phyloP scores from a whole-genome alignment of 1,140 invertebrate genomes.

The Mya arenaria region DNA sequence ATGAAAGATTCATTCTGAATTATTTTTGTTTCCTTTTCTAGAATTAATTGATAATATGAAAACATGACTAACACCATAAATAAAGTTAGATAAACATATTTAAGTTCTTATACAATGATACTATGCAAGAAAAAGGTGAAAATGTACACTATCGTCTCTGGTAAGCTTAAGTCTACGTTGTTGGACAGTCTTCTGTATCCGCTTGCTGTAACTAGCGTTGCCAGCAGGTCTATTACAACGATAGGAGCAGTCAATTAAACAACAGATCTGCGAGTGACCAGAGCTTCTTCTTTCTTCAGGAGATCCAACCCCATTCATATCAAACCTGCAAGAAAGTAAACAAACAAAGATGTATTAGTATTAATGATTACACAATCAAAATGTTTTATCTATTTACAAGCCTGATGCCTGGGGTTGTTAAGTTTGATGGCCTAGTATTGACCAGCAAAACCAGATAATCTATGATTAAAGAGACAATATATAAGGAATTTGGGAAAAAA shows the following conservation, averaged over 20 bases:
- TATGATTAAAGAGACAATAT: no score
- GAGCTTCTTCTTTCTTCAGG: conserved; percentile 75
- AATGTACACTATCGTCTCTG: conserved; percentile 87
- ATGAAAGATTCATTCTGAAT: no score
- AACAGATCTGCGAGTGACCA: conserved; percentile 92
- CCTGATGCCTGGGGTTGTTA: no score
- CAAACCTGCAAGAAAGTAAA: no score
- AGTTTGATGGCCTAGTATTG: no score
- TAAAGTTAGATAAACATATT: background rate
- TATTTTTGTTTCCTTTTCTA: background rate
- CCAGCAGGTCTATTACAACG: conserved; percentile 93
- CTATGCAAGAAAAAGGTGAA: background rate
- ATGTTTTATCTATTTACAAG: no score
- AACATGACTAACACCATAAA: background rate
- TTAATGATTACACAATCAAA: no score
- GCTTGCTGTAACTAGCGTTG: conserved; percentile 97
- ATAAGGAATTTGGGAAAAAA: no score
- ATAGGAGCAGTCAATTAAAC: conserved; percentile 94
- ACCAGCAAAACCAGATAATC: no score
- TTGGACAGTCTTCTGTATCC: conserved; percentile 97
- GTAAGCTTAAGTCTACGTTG: conserved; percentile 94
- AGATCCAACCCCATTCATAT: conserved; percentile 74
- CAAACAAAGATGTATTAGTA: no score
- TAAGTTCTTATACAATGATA: background rate
- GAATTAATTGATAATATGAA: background rate